A percentile compares a stretch with the other conserved stretches of the same genome.
phyloP scores from a whole-genome alignment of 2,113 vertebrate genomes.

The Andinoacara biseriatus region DNA sequence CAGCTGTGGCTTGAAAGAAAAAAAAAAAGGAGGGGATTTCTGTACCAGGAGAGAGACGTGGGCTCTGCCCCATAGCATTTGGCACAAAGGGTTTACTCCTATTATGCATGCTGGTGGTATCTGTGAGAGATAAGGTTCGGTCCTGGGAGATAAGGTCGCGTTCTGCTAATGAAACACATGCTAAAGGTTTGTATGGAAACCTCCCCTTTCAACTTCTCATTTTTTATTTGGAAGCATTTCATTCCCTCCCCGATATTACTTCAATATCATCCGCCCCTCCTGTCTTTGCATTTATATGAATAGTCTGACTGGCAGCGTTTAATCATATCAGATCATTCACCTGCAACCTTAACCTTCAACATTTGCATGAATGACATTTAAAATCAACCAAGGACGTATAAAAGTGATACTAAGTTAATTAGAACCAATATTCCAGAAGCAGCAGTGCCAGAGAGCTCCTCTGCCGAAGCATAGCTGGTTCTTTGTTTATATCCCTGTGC shows the following conservation, averaged over 20 bases:
- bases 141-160: slow-evolving; percentile 68
- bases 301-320: background rate
- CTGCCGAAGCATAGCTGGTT: slow-evolving; percentile 32
- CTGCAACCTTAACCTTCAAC: slow-evolving; percentile 26
- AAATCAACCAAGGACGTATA: slow-evolving; percentile 39
- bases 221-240: slow-evolving; percentile 43
- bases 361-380: slow-evolving; percentile 33
- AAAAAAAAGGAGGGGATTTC: background rate
- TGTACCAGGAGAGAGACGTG: slow-evolving; percentile 35
- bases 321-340: slow-evolving; percentile 26
- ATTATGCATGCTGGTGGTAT: slow-evolving; percentile 70
- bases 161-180: slow-evolving; percentile 68
- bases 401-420: slow-evolving; percentile 59
- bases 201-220: slow-evolving; percentile 39
- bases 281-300: slow-evolving; percentile 43
- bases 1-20: slow-evolving; percentile 54
- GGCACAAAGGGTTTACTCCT: slow-evolving; percentile 66
- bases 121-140: slow-evolving; percentile 56
- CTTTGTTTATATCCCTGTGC: slow-evolving; percentile 60
- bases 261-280: slow-evolving; percentile 8
- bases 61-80: slow-evolving; percentile 67
- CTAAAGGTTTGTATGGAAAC: slow-evolving; percentile 45
- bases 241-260: slow-evolving; percentile 10
- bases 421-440: slow-evolving; percentile 40
- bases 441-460: slow-evolving; percentile 35